Conservation (phyloP, 2,113 vertebrate species). For the Megaptera novaeangliae region DNA sequence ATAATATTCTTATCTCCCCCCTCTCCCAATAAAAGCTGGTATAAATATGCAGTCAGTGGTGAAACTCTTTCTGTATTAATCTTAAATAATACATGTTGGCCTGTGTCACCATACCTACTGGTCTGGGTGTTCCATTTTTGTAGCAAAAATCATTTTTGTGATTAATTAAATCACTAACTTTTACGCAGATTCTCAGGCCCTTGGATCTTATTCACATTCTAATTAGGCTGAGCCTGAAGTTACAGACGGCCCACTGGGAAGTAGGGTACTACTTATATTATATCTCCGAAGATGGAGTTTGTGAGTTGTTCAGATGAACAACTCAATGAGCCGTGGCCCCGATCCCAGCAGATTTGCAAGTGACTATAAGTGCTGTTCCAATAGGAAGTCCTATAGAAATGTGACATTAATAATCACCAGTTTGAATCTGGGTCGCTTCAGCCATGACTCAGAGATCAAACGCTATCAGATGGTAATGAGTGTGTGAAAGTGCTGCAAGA, state of each 20-base stretch:
- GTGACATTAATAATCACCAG: constrained; percentile 61
- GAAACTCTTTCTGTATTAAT: neutral
- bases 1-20: neutral
- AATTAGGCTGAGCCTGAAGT: neutral
- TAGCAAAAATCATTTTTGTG: neutral
- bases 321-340: fast-evolving
- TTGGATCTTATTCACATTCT: neutral
- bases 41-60: neutral
- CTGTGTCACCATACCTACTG: neutral
- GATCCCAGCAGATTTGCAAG: neutral
- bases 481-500: constrained; percentile 49
- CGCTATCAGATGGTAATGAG: constrained; percentile 46
- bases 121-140: neutral
- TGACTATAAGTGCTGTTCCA: neutral
- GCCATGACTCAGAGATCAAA: constrained; percentile 65
- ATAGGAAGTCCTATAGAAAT: neutral
- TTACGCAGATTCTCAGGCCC: neutral
- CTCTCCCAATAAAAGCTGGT: neutral
- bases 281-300: neutral
- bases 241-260: neutral
- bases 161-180: constrained; percentile 8
- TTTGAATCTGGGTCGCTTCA: constrained; percentile 70
- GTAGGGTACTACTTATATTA: neutral
- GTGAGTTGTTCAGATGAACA: neutral
- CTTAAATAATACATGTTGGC: neutral